Percentiles rank a stretch among this genome's conserved stretches.
These are phyloP conservation scores for Sparidentex hasta DNA, from an alignment of 2,797 vertebrate genomes.

Conservation along the genomic window DNA sequence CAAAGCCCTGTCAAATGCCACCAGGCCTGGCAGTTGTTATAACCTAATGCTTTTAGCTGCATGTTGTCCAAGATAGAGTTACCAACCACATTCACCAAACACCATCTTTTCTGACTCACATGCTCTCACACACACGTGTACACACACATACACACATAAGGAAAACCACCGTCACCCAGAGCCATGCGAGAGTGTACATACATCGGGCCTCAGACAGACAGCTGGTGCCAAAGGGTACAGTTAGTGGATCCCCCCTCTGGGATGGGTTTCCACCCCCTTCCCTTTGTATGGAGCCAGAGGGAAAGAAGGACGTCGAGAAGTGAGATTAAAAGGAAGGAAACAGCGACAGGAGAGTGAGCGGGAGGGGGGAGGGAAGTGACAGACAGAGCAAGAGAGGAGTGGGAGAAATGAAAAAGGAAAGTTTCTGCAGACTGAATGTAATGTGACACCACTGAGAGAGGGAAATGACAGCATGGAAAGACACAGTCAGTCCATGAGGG, in stretches of 20 bases:
- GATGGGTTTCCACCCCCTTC: conserved; percentile 59
- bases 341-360: conserved; percentile 37
- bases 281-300: conserved; percentile 59
- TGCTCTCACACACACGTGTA: neutral
- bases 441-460: conserved; percentile 63
- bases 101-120: conserved; percentile 47
- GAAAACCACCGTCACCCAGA: conserved; percentile 43
- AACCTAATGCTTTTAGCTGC: conserved; percentile 78
- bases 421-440: conserved; percentile 73
- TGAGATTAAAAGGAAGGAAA: conserved; percentile 70
- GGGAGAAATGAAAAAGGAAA: conserved; percentile 65
- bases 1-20: conserved; percentile 61
- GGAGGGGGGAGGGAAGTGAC: conserved; percentile 29
- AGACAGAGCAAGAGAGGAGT: conserved; percentile 43
- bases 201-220: conserved; percentile 67
- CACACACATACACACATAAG: conserved; percentile 26
- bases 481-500: conserved; percentile 51
- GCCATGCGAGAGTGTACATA: conserved; percentile 55
- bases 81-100: conserved; percentile 69
- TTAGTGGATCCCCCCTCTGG: conserved; percentile 72
- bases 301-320: conserved; percentile 51
- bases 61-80: conserved; percentile 75
- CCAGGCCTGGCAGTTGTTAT: conserved; percentile 75
- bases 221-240: conserved; percentile 78
- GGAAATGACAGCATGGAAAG: conserved; percentile 77